phyloP scores from a whole-genome alignment of 2,888 invertebrate genomes.

The Monoplex corrugatus region DNA sequence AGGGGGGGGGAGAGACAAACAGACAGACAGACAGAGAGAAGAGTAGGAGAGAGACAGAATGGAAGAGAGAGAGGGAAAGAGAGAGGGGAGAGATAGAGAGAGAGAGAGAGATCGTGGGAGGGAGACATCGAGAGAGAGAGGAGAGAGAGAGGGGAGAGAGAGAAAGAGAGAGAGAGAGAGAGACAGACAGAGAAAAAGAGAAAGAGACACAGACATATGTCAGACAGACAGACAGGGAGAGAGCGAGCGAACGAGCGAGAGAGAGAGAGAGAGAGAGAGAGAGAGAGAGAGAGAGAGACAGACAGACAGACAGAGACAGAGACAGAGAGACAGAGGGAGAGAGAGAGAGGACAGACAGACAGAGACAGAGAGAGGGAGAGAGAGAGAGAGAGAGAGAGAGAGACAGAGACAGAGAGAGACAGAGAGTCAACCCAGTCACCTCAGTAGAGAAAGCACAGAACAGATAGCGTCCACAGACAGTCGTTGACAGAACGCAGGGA shows the following conservation, averaged over 20 bases:
- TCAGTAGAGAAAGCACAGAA: background rate
- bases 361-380: constrained; percentile 16
- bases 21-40: background rate
- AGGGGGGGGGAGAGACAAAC: too few species aligned
- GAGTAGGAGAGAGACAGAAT: background rate
- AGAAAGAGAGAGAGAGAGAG: background rate
- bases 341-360: constrained; percentile 5
- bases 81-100: background rate
- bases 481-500: background rate
- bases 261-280: too few species aligned
- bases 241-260: too few species aligned
- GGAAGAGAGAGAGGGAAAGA: background rate
- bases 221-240: too few species aligned
- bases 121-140: background rate
- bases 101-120: constrained; percentile 1
- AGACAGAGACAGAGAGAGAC: background rate
- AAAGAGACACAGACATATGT: too few species aligned
- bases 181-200: background rate
- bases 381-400: background rate
- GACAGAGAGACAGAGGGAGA: too few species aligned
- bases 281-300: too few species aligned
- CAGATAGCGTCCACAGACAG: background rate
- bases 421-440: too few species aligned
- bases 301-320: too few species aligned
- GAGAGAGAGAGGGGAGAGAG: background rate